Conservation (phyloP, 1,140 invertebrate genomes). For the Leptinotarsa texana region DNA sequence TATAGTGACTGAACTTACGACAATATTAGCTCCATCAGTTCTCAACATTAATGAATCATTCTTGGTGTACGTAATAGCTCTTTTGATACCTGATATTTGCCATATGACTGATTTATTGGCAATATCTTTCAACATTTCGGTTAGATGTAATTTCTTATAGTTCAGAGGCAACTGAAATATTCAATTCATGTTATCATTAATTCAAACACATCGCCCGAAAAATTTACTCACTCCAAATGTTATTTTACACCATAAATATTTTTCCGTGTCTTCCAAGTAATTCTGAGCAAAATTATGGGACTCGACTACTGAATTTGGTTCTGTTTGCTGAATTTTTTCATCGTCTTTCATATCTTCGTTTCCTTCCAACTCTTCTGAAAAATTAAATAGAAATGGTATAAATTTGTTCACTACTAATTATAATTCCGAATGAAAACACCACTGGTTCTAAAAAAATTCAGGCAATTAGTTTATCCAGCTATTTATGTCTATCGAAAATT, state of each 20-base stretch:
- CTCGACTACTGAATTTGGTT: slow-evolving; percentile 60
- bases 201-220: slow-evolving; percentile 46
- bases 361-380: slow-evolving; percentile 36
- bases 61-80: slow-evolving; percentile 75
- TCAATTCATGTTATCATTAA: slow-evolving; percentile 51
- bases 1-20: slow-evolving; percentile 57
- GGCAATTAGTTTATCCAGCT: too few relatives aligned
- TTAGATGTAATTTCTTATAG: slow-evolving; percentile 75
- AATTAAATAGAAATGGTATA: not conserved
- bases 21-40: slow-evolving; percentile 94
- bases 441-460: too few relatives aligned
- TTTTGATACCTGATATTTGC: slow-evolving; percentile 79
- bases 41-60: slow-evolving; percentile 70
- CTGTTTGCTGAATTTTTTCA: slow-evolving; percentile 68
- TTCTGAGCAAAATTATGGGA: slow-evolving; percentile 60
- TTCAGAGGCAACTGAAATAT: slow-evolving; percentile 64
- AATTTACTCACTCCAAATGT: slow-evolving; percentile 63
- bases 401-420: too few relatives aligned
- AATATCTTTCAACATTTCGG: slow-evolving; percentile 75
- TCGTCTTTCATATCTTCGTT: slow-evolving; percentile 62
- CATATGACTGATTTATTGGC: slow-evolving; percentile 76
- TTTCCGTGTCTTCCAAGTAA: slow-evolving; percentile 77
- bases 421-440: too few relatives aligned
- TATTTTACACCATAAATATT: slow-evolving; percentile 76
- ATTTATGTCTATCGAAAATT: too few relatives aligned